A percentile compares a stretch with the other conserved stretches of the same genome.
Conservation (phyloP, 2,113 vertebrate species). For the Taxidea taxus region DNA sequence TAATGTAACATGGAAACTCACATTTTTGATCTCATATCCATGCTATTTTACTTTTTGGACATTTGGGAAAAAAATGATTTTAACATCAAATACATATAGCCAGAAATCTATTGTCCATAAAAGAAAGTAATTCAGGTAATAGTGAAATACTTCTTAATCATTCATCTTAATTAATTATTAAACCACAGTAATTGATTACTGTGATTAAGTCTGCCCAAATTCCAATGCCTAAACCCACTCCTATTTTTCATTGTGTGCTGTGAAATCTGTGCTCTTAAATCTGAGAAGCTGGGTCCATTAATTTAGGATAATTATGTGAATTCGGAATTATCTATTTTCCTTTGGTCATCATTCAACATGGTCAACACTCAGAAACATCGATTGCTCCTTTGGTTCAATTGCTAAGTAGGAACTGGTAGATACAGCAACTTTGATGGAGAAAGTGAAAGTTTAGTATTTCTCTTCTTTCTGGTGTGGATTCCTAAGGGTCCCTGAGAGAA, state of each 20-base stretch:
- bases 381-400: background rate
- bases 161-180: background rate
- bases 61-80: background rate
- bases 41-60: too few relatives aligned
- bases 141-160: background rate
- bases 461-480: background rate
- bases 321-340: rapidly evolving
- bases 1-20: background rate
- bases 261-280: background rate
- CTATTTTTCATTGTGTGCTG: background rate
- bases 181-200: background rate
- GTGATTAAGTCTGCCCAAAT: background rate
- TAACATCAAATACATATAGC: background rate
- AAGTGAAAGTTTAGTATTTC: too few relatives aligned
- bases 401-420: rapidly evolving
- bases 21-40: rapidly evolving
- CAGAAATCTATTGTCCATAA: background rate
- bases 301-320: too few relatives aligned
- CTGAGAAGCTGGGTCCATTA: background rate
- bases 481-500: rapidly evolving
- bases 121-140: background rate
- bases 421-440: background rate
- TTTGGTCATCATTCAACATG: too few relatives aligned
- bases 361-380: background rate
- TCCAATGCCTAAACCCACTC: rapidly evolving